Evolutionary conservation across 1,140 invertebrate species (phyloP).

Genomic region (Pogonomyrmex californicus): DNA sequence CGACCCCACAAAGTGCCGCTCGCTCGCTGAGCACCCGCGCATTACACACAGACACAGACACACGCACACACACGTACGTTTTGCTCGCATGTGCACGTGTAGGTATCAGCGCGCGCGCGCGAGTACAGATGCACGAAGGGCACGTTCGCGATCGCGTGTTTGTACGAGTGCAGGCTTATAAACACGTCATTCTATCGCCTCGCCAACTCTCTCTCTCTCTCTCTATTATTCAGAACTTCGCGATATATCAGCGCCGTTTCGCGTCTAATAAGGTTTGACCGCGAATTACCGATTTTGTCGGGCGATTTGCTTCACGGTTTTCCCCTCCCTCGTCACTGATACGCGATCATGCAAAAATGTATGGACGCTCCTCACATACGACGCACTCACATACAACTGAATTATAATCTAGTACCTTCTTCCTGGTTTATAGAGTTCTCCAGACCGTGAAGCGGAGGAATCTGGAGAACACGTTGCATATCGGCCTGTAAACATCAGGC

Average conservation of each 20-base stretch:
- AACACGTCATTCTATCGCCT: constrained; percentile 82
- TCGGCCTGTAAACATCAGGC: background rate
- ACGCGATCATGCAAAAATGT: background rate
- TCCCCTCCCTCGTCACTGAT: background rate
- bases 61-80: constrained; percentile 21
- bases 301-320: constrained; percentile 2
- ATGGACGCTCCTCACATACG: background rate
- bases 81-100: constrained; percentile 1
- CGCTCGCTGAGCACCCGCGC: constrained; percentile 63
- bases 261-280: constrained; percentile 28
- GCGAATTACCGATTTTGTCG: constrained; percentile 36
- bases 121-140: constrained; percentile 39
- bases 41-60: background rate
- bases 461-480: background rate
- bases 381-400: background rate
- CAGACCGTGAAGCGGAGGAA: background rate
- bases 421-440: background rate
- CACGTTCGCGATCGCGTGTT: constrained; percentile 27
- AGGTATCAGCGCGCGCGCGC: constrained; percentile 56
- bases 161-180: constrained; percentile 78
- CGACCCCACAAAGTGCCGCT: constrained; percentile 85
- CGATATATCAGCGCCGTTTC: constrained; percentile 66
- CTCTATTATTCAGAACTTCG: constrained; percentile 82
- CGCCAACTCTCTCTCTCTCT: constrained; percentile 55
- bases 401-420: constrained; percentile 34